Evolutionary conservation across 2,797 vertebrate species (phyloP).

Genomic region (Amniataba percoides): DNA sequence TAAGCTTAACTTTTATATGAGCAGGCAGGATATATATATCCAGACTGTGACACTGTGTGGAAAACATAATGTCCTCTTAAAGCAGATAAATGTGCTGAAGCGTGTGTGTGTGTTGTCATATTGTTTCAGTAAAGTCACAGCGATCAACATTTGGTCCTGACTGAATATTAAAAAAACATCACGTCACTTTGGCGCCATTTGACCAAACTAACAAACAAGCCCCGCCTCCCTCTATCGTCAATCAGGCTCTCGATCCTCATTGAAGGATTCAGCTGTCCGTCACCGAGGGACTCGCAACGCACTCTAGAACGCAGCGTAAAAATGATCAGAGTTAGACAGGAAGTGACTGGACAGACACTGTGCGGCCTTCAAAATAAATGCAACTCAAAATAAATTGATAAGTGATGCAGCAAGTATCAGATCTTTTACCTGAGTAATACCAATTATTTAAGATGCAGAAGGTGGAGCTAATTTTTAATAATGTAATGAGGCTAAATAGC

Average conservation of each 20-base stretch:
- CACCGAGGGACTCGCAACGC: constrained; percentile 26
- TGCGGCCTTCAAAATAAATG: constrained; percentile 51
- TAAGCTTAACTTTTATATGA: background rate
- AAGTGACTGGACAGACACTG: background rate
- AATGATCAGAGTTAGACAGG: background rate
- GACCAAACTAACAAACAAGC: constrained; percentile 21
- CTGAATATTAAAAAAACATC: background rate
- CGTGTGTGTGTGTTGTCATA: background rate
- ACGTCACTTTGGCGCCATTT: constrained; percentile 66
- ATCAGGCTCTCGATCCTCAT: constrained; percentile 27
- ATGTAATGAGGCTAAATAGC: no score
- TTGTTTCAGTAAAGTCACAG: no score
- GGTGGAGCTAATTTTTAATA: no score
- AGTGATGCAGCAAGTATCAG: no score
- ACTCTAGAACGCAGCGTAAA: constrained; percentile 21
- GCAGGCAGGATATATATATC: background rate
- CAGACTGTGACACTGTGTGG: background rate
- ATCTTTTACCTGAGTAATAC: no score
- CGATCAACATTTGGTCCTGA: background rate
- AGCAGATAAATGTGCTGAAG: background rate
- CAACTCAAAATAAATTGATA: background rate
- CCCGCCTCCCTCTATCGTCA: constrained; percentile 21
- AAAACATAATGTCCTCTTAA: background rate
- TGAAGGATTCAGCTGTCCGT: constrained; percentile 65
- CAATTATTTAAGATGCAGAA: no score